phyloP scores from a whole-genome alignment of 2,113 vertebrate genomes.

The Leptodactylus fuscus region DNA sequence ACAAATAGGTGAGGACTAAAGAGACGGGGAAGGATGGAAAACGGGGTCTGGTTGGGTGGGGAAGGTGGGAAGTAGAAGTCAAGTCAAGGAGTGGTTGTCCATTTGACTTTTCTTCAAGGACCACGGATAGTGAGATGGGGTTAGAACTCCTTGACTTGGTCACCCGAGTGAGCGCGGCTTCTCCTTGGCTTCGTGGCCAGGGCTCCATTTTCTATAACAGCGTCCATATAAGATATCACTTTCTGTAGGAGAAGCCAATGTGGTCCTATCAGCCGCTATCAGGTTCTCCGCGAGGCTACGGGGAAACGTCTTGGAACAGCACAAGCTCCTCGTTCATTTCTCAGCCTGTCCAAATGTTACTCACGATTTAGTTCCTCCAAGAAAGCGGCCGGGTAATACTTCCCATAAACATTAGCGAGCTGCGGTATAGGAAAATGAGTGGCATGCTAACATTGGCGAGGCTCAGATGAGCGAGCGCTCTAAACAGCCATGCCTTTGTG shows the following conservation, averaged over 20 bases:
- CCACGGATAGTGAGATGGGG: too few species aligned
- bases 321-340: not conserved
- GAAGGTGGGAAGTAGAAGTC: too few species aligned
- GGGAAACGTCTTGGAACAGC: constrained; percentile 15
- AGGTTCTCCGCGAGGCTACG: not conserved
- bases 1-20: too few species aligned
- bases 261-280: not conserved
- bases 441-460: constrained; percentile 39
- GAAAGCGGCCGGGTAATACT: not conserved
- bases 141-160: too few species aligned
- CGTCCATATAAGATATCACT: not conserved
- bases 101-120: too few species aligned
- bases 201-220: not conserved
- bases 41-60: too few species aligned
- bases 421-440: constrained; percentile 40
- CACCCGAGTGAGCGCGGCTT: too few species aligned
- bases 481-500: constrained; percentile 45
- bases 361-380: not conserved
- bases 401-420: constrained; percentile 33
- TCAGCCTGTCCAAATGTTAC: not conserved
- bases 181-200: too few species aligned
- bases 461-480: constrained; percentile 25
- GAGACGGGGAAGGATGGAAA: too few species aligned
- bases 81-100: too few species aligned
- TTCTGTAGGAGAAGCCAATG: not conserved